Evolutionary conservation across 2,888 invertebrate genomes (phyloP).

Genomic region (Sceliomorpha sp.): DNA sequence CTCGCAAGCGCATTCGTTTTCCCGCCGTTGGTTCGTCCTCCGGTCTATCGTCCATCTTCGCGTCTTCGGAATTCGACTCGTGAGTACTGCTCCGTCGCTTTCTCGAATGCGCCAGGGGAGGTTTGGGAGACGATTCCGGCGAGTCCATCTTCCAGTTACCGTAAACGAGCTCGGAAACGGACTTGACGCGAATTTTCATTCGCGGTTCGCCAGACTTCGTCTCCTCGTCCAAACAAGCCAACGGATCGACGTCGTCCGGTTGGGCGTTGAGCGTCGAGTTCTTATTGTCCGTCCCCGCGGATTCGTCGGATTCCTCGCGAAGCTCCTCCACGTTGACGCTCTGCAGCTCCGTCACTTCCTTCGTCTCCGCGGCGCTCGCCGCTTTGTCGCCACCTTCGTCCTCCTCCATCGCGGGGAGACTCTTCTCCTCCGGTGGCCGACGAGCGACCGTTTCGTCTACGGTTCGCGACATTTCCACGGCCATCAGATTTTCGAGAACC

Average conservation of each 20-base stretch:
- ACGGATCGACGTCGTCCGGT: conserved; percentile 43
- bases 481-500: conserved; percentile 30
- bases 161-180: conserved; percentile 71
- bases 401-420: no score
- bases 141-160: conserved; percentile 71
- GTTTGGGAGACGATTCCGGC: conserved; percentile 35
- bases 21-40: conserved; percentile 70
- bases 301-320: conserved; percentile 9
- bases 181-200: conserved; percentile 70
- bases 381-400: conserved; percentile 22
- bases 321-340: conserved; percentile 12
- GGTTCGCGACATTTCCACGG: conserved; percentile 40
- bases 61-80: conserved; percentile 73
- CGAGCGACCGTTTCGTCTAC: conserved; percentile 36
- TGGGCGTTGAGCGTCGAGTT: conserved; percentile 10
- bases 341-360: conserved; percentile 19
- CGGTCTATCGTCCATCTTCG: conserved; percentile 77
- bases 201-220: conserved; percentile 50
- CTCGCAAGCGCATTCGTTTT: conserved; percentile 73
- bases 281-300: conserved; percentile 26
- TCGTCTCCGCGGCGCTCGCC: conserved; percentile 32
- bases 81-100: conserved; percentile 69
- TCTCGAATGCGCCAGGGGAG: conserved; percentile 60
- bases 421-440: no score
- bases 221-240: conserved; percentile 51